Conservation (phyloP, 1,140 invertebrate species). For the Drosophila paulistorum region DNA sequence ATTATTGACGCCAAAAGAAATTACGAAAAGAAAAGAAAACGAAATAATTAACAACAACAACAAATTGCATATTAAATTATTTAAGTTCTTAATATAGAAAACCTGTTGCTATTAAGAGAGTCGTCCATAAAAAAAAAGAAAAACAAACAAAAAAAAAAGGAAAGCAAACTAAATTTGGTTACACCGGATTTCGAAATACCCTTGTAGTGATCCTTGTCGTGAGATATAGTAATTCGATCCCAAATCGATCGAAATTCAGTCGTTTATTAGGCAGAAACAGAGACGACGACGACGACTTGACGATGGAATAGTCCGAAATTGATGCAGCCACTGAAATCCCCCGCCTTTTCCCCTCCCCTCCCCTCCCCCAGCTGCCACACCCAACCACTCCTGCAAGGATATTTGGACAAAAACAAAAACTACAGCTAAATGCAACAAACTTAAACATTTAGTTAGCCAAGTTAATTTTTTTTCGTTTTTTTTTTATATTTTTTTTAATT, state of each 20-base stretch:
- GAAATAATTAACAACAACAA: background rate
- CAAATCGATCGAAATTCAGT: too few species aligned
- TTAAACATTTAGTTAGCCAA: conserved; percentile 71
- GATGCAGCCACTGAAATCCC: too few species aligned
- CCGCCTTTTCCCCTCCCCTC: too few species aligned
- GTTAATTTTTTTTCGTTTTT: conserved; percentile 44
- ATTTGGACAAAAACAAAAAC: background rate
- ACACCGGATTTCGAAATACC: background rate
- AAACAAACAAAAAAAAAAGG: background rate
- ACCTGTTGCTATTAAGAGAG: conserved; percentile 50
- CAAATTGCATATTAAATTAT: conserved; percentile 44
- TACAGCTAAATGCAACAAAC: conserved; percentile 19
- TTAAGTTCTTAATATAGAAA: conserved; percentile 50
- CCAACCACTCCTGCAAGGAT: background rate
- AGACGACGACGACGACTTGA: too few species aligned
- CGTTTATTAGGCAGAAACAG: too few species aligned
- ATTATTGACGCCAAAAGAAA: conserved; percentile 58
- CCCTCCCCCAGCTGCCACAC: too few species aligned
- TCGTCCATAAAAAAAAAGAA: background rate
- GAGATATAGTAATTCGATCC: too few species aligned
- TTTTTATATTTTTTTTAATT: conserved; percentile 35
- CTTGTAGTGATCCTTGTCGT: background rate
- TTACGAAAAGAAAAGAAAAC: conserved; percentile 11
- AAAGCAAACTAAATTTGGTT: conserved; percentile 2
- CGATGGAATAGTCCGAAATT: too few species aligned